These are phyloP conservation scores for Stenopsyche tienmushanensis DNA, from an alignment of 1,140 invertebrate genomes.

Conservation along the genomic window DNA sequence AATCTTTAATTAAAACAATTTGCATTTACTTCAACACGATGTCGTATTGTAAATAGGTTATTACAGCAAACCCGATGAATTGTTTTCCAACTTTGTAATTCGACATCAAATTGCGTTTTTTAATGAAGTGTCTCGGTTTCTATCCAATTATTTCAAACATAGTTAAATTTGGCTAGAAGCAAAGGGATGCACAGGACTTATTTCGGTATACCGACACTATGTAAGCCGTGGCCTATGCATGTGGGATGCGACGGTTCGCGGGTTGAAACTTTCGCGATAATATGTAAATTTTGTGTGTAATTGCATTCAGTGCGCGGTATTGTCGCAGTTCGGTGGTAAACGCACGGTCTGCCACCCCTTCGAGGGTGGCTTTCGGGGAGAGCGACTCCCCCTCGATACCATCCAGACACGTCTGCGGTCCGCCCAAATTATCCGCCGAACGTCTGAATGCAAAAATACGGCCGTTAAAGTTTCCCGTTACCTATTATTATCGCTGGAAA, in stretches of 20 bases:
- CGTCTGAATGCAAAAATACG: constrained; percentile 26
- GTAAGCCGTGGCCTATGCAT: background rate
- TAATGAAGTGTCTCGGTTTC: too few species aligned
- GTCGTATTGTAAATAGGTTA: too few species aligned
- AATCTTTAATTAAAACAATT: too few species aligned
- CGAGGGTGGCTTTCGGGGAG: too few species aligned
- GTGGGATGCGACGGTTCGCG: constrained; percentile 11
- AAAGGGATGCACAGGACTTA: too few species aligned
- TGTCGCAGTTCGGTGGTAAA: constrained; percentile 31
- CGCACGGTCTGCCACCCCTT: background rate
- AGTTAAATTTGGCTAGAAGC: too few species aligned
- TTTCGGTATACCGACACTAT: background rate
- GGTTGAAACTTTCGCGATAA: constrained; percentile 38
- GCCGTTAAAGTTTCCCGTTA: constrained; percentile 3
- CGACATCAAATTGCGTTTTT: too few species aligned
- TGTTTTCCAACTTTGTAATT: too few species aligned
- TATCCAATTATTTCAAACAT: too few species aligned
- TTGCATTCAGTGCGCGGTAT: constrained; percentile 38
- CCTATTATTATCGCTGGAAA: constrained; percentile 3
- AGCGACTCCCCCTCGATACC: background rate
- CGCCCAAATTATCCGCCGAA: constrained; percentile 32
- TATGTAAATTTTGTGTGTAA: constrained; percentile 41
- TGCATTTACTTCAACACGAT: too few species aligned
- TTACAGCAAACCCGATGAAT: too few species aligned
- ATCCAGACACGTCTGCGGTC: constrained; percentile 25